Conservation (phyloP, 2,113 vertebrate species). For the Mustelus asterias region DNA sequence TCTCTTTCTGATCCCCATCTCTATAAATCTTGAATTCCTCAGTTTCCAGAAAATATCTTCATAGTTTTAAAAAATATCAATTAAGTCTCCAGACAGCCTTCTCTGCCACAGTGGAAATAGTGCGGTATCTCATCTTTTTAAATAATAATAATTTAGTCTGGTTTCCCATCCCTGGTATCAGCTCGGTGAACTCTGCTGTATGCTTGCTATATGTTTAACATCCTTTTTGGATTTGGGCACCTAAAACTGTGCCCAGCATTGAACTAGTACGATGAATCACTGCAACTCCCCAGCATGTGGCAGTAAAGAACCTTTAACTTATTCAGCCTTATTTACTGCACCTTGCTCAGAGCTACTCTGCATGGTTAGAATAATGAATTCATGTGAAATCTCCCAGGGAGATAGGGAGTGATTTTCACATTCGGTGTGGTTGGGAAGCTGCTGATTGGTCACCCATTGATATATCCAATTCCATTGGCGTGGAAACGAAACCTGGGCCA, state of each 20-base stretch:
- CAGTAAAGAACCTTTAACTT: neutral
- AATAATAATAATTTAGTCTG: neutral
- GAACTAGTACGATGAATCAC: neutral
- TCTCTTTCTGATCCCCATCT: neutral
- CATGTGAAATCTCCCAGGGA: neutral
- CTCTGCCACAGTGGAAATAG: neutral
- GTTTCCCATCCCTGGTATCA: neutral
- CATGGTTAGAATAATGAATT: neutral
- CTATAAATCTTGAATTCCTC: too few species aligned
- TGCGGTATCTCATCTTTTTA: neutral
- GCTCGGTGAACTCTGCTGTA: neutral
- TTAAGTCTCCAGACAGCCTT: neutral
- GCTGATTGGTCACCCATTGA: neutral
- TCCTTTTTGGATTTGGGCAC: neutral
- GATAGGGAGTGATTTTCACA: neutral
- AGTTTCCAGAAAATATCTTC: neutral
- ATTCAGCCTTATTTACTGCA: neutral
- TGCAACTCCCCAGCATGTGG: neutral
- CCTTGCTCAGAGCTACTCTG: neutral
- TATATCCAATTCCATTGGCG: neutral
- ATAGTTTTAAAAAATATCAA: neutral
- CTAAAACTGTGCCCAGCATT: neutral
- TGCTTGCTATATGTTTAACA: neutral
- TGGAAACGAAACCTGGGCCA: neutral
- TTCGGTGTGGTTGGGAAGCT: neutral